Base-by-base conservation (phyloP, 2,113 vertebrate species). In the Copsychus sechellarum region DNA sequence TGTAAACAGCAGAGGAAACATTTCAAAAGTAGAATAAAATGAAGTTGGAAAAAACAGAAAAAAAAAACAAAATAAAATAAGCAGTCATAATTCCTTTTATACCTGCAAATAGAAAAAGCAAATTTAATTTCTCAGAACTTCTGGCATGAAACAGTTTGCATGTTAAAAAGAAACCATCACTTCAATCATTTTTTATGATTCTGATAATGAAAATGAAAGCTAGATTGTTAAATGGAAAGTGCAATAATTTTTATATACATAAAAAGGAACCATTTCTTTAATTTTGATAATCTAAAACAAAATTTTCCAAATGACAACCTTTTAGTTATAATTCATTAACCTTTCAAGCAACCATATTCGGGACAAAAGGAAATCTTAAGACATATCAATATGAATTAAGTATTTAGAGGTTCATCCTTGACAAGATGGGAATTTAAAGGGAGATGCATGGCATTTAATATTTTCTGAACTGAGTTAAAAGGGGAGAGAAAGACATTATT, bases 261-360 rank as follows among this genome's bases (percentile, higher is more conserved):
- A 90, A 95, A 97, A 91, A 94, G 76, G 91, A 96, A 87, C 58
- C 7, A 18, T 95, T 97, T 72, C 80, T 97, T 96, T 96, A 81
- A 97, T 97, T 97, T 88, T 78, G 38, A 92, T 96, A 95, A 96
- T 97, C 97, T 97, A 93, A 98, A 97, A 94, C 72, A 98, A 97
- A 97, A 95, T 91, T 97, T 96, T 96, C 57, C 79, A 96, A 96
- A 96, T 95, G 67, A 93, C 93, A 96, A 81, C 78, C 87, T 95
- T 97, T 97, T 91, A 79, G 82, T 76, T 96, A 94, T 86, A 92
- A 97, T 94, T 96, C 92, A 94, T 94, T 93, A 97, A 76, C 58
- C 84, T 84, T 43, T 10, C 21, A 60, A 54, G 38, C 45, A 36
- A 77, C 38, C 12, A 43, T 80, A 58, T 87, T 88, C 14, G 1